phyloP scores from a whole-genome alignment of 2,797 vertebrate species.

The Hemibagrus guttatus region DNA sequence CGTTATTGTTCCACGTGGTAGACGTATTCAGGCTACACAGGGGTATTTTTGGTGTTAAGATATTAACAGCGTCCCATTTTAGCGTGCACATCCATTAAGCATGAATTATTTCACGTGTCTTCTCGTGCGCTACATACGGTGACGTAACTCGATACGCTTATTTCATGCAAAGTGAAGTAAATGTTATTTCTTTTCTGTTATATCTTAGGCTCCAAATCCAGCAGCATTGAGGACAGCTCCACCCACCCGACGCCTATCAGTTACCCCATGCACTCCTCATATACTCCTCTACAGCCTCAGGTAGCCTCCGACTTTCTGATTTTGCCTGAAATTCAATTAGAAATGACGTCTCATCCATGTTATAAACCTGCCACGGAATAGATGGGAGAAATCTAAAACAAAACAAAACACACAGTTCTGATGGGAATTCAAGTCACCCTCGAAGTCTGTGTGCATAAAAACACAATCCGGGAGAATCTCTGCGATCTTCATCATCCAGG shows the following conservation, averaged over 20 bases:
- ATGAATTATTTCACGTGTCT: too few relatives aligned
- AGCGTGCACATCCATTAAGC: neutral
- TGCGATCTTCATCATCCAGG: neutral
- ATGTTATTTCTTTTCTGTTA: slow-evolving; percentile 5
- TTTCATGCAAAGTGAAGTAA: too few relatives aligned
- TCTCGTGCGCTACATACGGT: too few relatives aligned
- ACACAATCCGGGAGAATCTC: too few relatives aligned
- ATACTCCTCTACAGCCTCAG: slow-evolving; percentile 83
- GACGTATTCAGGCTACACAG: neutral
- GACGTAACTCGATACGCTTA: too few relatives aligned
- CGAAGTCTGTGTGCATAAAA: too few relatives aligned
- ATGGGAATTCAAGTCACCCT: too few relatives aligned
- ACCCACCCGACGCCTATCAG: slow-evolving; percentile 76
- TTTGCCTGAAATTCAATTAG: too few relatives aligned
- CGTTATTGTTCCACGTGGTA: neutral
- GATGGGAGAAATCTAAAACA: neutral
- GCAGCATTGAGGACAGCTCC: slow-evolving; percentile 78
- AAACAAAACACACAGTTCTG: too few relatives aligned
- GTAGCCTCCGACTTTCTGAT: slow-evolving; percentile 62
- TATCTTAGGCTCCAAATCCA: slow-evolving; percentile 83
- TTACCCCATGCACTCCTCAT: slow-evolving; percentile 80
- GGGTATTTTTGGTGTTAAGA: neutral
- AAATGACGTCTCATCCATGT: too few relatives aligned
- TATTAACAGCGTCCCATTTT: neutral
- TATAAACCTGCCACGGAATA: neutral